Evolutionary conservation across 2,113 vertebrate genomes (phyloP).

Genomic region (Spermophilus dauricus): DNA sequence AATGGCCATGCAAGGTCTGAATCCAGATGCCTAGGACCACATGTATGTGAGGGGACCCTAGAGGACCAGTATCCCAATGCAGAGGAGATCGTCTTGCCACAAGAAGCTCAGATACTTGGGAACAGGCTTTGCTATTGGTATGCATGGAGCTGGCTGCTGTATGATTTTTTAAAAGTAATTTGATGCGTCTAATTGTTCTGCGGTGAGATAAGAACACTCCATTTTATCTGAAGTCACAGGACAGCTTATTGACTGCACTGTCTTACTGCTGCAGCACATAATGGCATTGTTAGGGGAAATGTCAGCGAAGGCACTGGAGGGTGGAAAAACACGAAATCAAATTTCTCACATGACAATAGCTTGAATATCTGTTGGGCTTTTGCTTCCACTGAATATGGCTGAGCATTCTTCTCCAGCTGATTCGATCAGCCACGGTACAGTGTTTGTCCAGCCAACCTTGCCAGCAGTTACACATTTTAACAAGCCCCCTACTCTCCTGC

Average conservation of each 20-base stretch:
- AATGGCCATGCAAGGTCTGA: neutral
- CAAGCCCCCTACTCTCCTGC: neutral
- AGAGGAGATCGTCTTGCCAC: fast-evolving
- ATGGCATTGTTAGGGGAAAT: slow-evolving; percentile 60
- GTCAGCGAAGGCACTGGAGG: slow-evolving; percentile 31
- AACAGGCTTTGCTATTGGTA: neutral
- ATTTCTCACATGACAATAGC: slow-evolving; percentile 60
- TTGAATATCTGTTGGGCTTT: neutral
- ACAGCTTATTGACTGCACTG: neutral
- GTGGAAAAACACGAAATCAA: slow-evolving; percentile 64
- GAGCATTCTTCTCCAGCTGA: neutral
- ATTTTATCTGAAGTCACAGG: slow-evolving; percentile 49
- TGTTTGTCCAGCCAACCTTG: neutral
- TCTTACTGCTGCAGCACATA: neutral
- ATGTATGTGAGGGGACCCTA: fast-evolving
- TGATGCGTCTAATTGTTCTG: slow-evolving; percentile 27
- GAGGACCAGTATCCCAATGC: neutral
- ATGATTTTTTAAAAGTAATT: slow-evolving; percentile 39
- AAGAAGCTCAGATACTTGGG: neutral
- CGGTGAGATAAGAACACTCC: neutral
- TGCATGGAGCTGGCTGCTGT: neutral
- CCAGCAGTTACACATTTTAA: neutral
- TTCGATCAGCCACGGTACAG: neutral
- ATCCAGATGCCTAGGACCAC: neutral
- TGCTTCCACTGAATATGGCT: neutral